phyloP scores from a whole-genome alignment of 1,140 invertebrate species.

The Eumaeus atala region DNA sequence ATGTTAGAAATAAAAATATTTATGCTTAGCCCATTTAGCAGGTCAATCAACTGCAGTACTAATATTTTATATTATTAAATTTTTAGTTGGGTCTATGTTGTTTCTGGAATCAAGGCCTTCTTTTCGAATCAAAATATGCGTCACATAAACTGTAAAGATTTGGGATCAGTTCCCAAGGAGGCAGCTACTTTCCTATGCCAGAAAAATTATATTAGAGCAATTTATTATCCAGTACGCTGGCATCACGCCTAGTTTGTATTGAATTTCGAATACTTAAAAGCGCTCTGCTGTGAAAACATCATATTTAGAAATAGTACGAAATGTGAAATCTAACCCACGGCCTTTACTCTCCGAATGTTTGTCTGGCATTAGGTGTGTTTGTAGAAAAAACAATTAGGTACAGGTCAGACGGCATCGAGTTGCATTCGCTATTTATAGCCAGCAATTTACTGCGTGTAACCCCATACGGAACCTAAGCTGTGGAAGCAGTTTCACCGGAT shows the following conservation, averaged over 20 bases:
- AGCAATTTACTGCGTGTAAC: background rate
- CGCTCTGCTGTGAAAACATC: constrained; percentile 62
- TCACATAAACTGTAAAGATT: too few species aligned
- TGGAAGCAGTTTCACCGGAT: too few species aligned
- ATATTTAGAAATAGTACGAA: constrained; percentile 66
- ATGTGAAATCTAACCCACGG: constrained; percentile 46
- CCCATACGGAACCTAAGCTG: too few species aligned
- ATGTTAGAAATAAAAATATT: too few species aligned
- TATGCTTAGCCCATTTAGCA: too few species aligned
- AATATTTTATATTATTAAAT: too few species aligned
- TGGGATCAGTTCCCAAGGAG: too few species aligned
- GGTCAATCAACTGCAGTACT: too few species aligned
- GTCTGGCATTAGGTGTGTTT: constrained; percentile 63
- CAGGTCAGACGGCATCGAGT: constrained; percentile 1
- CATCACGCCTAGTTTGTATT: constrained; percentile 53
- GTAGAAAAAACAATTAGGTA: constrained; percentile 48
- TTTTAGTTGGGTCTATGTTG: too few species aligned
- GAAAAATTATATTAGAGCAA: background rate
- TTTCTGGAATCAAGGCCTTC: too few species aligned
- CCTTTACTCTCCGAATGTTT: constrained; percentile 59
- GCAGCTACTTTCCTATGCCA: background rate
- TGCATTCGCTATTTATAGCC: constrained; percentile 7
- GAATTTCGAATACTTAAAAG: constrained; percentile 63
- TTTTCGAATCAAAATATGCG: too few species aligned
- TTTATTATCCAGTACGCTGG: constrained; percentile 32